These are phyloP conservation scores for Rallus limicola DNA, from an alignment of 2,113 vertebrate genomes.

Conservation along the genomic window DNA sequence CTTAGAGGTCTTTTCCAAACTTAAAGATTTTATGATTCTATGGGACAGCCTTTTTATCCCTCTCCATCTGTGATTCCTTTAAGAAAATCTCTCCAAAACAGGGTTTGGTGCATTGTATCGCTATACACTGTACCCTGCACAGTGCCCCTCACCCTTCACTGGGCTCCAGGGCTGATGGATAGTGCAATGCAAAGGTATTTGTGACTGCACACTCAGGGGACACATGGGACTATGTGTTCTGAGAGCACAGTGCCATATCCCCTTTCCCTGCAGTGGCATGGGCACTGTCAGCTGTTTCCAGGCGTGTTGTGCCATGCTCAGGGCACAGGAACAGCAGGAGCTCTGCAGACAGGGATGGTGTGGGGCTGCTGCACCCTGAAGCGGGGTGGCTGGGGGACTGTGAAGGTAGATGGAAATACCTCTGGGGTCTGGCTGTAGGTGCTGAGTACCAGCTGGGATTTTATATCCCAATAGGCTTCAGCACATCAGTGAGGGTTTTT, in stretches of 20 bases:
- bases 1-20: too few relatives aligned
- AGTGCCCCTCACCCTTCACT: neutral
- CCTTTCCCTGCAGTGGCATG: neutral
- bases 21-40: too few relatives aligned
- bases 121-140: neutral
- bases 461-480: neutral
- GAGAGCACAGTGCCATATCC: neutral
- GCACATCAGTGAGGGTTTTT: neutral
- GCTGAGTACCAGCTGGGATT: neutral
- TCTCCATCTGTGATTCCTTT: neutral
- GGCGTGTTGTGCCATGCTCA: neutral
- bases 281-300: neutral
- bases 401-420: neutral
- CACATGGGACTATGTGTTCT: accelerated
- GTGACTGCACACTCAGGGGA: neutral
- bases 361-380: neutral
- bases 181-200: neutral
- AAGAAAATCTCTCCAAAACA: neutral
- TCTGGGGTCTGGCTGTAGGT: neutral
- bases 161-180: neutral
- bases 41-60: neutral
- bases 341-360: neutral
- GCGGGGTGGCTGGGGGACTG: neutral
- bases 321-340: accelerated
- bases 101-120: neutral